Conservation (phyloP, 1,140 invertebrate genomes). For the Battus philenor region DNA sequence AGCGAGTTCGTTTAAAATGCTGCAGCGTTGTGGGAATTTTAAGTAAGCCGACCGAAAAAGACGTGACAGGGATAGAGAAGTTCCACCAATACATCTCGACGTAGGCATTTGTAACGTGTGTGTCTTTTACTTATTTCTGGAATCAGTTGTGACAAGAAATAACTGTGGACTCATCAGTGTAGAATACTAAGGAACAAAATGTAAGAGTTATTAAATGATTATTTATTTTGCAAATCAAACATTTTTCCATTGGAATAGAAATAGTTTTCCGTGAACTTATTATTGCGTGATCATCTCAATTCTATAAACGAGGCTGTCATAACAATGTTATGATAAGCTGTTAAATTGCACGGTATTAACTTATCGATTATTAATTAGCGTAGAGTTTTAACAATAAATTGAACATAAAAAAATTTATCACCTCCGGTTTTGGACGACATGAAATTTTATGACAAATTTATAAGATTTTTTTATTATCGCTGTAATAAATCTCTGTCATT, state of each 20-base stretch:
- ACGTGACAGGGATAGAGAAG: slow-evolving; percentile 50
- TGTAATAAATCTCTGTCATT: background rate
- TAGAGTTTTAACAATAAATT: too few species aligned
- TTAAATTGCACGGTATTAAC: background rate
- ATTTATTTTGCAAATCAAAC: too few species aligned
- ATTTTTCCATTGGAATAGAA: too few species aligned
- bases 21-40: slow-evolving; percentile 47
- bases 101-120: background rate
- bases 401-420: too few species aligned
- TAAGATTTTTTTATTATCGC: background rate
- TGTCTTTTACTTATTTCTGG: too few species aligned
- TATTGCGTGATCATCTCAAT: too few species aligned
- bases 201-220: too few species aligned
- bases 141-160: too few species aligned
- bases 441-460: background rate
- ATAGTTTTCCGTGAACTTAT: too few species aligned
- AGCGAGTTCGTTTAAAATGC: slow-evolving; percentile 61
- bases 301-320: background rate
- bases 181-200: too few species aligned
- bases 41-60: slow-evolving; percentile 44
- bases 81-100: slow-evolving; percentile 18
- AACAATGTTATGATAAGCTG: background rate
- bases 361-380: background rate
- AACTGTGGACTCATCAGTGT: too few species aligned
- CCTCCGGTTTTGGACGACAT: background rate